Evolutionary conservation across 23 tunicate species (phyloP), one percentile per base, ranked within the genome.

Genomic region (Clavelina lepadiformis): DNA sequence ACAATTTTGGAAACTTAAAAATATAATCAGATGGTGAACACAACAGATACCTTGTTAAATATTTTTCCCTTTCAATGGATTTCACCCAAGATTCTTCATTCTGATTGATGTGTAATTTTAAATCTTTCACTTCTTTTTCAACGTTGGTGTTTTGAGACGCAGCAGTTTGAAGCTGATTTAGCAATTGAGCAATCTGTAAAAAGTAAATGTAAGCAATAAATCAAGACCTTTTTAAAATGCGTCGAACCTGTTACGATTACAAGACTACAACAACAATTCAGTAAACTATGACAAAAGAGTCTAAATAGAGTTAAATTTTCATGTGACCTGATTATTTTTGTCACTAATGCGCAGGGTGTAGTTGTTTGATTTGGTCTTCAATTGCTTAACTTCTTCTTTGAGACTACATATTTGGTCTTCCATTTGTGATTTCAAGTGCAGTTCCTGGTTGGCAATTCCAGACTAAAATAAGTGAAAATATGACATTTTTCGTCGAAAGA

Each of bases 141-240:
- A 33, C 34, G 5, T 46, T 38, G 18, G 51, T 31, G 37, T 56
- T 64, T 6, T 53, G 51, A 3, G 32, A 33, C 2, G 55, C 15
- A 6, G 75, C 47, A 21, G 65, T 38, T 65, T 70, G 55, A 2
- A 70, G 35, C 56, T 82, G 73, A 0, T 45, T 67, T 2, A 65
- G 44, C 35, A 82, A 67, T 30, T 82, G 89, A 30, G 57, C 56
- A 5, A 82, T 73, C 89, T 82, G 34, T 11, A 75, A 74, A 5
- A 20, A 35, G 3, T 36, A 36, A 7, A 7, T 54, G 18, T 11
- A 11, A 13, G 18, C 18, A n/a, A 18, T 11, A 54, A 22, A 22
- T 13, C 7, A 18, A 8, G 22, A 18, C 22, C 22, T 18, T 54
- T 11, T 8, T 41, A 41, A 41, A 15, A 41, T 41, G 49, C 49